Conservation (phyloP, 2,113 vertebrate species). For the Leucosticte australis region DNA sequence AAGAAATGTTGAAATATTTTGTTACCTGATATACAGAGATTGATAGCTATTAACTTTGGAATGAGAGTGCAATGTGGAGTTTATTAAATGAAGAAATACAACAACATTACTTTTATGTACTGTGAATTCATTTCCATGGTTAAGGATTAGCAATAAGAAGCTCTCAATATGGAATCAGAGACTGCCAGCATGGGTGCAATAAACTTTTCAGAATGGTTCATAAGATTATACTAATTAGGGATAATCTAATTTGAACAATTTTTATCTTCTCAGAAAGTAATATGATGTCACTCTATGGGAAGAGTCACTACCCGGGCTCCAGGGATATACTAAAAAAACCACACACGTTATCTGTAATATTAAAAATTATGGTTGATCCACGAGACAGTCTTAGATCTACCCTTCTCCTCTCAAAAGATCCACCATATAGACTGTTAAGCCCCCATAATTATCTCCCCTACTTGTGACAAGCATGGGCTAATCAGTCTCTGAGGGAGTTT, state of each 20-base stretch:
- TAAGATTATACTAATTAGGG: conserved; percentile 81
- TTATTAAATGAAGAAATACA: conserved; percentile 67
- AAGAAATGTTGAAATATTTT: neutral
- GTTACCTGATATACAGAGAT: conserved; percentile 1
- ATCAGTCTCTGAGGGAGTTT: conserved; percentile 93
- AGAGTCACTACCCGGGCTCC: conserved; percentile 71
- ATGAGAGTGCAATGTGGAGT: neutral
- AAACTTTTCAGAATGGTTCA: conserved; percentile 78
- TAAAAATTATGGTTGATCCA: conserved; percentile 80
- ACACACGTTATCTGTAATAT: conserved; percentile 77
- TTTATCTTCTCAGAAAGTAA: conserved; percentile 76
- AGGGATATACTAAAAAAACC: conserved; percentile 55
- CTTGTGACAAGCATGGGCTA: conserved; percentile 88
- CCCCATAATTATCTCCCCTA: conserved; percentile 85
- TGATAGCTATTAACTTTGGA: neutral
- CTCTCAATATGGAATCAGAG: conserved; percentile 69
- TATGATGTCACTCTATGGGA: conserved; percentile 76
- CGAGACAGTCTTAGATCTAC: conserved; percentile 80
- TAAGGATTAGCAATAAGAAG: conserved; percentile 74
- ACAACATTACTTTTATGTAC: conserved; percentile 62
- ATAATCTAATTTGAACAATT: conserved; percentile 83
- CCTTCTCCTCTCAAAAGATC: conserved; percentile 83
- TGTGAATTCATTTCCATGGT: conserved; percentile 46
- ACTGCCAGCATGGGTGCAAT: conserved; percentile 70
- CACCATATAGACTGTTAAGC: conserved; percentile 82